phyloP scores from a whole-genome alignment of 2,797 vertebrate species.

The Halcyon smyrnensis region DNA sequence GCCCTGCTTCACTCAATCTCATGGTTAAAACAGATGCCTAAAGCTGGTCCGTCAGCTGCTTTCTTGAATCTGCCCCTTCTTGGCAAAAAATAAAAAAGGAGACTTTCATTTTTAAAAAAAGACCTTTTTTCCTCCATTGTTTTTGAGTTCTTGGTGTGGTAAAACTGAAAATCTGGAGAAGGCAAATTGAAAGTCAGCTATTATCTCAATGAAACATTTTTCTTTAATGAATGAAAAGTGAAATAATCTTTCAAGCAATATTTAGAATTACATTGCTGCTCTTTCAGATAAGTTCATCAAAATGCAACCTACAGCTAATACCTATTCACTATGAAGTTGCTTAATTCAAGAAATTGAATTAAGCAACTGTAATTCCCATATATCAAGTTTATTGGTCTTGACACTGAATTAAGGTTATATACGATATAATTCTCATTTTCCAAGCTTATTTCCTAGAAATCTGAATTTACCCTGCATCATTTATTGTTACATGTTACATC shows the following conservation, averaged over 20 bases:
- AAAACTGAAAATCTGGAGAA: not conserved
- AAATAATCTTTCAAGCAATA: slow-evolving; percentile 4
- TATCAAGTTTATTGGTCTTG: not conserved
- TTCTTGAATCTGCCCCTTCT: not conserved
- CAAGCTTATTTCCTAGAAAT: not conserved
- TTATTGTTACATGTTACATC: not conserved
- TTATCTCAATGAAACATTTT: not conserved
- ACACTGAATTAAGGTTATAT: not conserved
- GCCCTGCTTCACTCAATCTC: not conserved
- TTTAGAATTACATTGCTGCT: not conserved
- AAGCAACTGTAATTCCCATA: not conserved
- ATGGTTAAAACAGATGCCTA: not conserved
- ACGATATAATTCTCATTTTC: not conserved
- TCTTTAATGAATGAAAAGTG: not conserved
- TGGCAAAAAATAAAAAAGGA: not conserved
- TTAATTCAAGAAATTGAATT: slow-evolving; percentile 15
- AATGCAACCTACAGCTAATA: not conserved
- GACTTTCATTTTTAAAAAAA: accelerated
- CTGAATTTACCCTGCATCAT: not conserved
- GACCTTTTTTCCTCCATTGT: accelerated
- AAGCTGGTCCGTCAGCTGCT: not conserved
- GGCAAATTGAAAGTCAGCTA: not conserved
- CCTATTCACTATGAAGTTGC: not conserved
- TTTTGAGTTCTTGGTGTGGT: not conserved
- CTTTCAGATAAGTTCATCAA: slow-evolving; percentile 4